Percentiles rank a stretch among this genome's conserved stretches.
phyloP scores from a whole-genome alignment of 2,888 invertebrate genomes.

The Pristionchus exspectatus region DNA sequence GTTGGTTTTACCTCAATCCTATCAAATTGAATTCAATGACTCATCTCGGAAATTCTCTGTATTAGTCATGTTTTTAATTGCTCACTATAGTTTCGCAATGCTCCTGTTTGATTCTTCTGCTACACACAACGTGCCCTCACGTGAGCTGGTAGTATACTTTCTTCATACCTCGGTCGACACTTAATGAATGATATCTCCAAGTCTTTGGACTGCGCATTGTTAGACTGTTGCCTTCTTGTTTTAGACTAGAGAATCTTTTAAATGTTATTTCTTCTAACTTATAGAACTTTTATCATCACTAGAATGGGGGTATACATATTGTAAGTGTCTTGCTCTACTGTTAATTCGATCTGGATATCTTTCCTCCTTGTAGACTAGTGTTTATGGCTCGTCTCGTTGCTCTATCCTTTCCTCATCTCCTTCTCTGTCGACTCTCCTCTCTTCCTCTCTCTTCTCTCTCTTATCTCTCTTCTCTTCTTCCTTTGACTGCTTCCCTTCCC shows the following conservation, averaged over 20 bases:
- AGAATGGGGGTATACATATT: neutral
- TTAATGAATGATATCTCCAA: neutral
- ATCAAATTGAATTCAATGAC: neutral
- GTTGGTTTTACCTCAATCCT: neutral
- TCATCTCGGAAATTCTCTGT: neutral
- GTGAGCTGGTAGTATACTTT: no score
- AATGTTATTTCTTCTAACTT: neutral
- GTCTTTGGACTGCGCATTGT: neutral
- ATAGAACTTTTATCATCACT: neutral
- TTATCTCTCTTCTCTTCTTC: neutral
- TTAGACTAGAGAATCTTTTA: neutral
- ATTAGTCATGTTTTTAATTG: neutral
- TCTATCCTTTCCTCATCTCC: constrained; percentile 31
- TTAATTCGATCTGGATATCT: neutral
- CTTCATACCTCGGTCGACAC: no score
- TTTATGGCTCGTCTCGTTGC: constrained; percentile 24
- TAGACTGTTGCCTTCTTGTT: neutral
- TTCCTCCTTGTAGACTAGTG: neutral
- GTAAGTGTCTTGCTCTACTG: neutral
- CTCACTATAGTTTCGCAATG: neutral
- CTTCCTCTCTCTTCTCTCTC: constrained; percentile 4
- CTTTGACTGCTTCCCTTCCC: neutral
- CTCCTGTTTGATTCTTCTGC: neutral
- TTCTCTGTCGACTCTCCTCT: constrained; percentile 23
- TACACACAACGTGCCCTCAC: neutral